phyloP scores from a whole-genome alignment of 2,888 invertebrate genomes.

The Eurois occulta region DNA sequence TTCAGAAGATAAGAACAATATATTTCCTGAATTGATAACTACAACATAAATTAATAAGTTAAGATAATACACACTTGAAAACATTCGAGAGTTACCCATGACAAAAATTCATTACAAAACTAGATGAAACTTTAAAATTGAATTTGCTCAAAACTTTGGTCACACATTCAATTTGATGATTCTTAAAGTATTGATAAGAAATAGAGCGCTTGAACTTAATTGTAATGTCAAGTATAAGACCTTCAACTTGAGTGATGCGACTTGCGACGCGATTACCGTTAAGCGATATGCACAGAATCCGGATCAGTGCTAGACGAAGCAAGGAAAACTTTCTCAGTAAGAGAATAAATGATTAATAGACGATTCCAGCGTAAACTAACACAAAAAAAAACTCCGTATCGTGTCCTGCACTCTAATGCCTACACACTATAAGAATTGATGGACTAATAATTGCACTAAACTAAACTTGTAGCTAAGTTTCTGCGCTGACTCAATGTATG shows the following conservation, averaged over 20 bases:
- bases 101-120: conserved; percentile 56
- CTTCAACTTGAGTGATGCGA: background rate
- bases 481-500: background rate
- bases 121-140: conserved; percentile 57
- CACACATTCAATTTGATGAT: conserved; percentile 50
- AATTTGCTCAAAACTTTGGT: conserved; percentile 45
- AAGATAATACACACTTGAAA: background rate
- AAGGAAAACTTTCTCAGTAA: background rate
- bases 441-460: background rate
- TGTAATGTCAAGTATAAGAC: background rate
- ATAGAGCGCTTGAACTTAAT: conserved; percentile 3
- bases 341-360: background rate
- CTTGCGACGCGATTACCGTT: background rate
- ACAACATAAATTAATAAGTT: background rate
- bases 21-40: background rate
- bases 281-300: background rate
- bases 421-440: background rate
- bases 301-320: background rate
- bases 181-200: conserved; percentile 11
- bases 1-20: too few species aligned
- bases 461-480: background rate
- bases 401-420: background rate
- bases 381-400: background rate
- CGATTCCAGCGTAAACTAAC: background rate
- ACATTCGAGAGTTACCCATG: conserved; percentile 13